Percentiles rank a stretch among this genome's conserved stretches.
Conservation (phyloP, 2,797 vertebrate genomes). For the Mionectes olivaceus region DNA sequence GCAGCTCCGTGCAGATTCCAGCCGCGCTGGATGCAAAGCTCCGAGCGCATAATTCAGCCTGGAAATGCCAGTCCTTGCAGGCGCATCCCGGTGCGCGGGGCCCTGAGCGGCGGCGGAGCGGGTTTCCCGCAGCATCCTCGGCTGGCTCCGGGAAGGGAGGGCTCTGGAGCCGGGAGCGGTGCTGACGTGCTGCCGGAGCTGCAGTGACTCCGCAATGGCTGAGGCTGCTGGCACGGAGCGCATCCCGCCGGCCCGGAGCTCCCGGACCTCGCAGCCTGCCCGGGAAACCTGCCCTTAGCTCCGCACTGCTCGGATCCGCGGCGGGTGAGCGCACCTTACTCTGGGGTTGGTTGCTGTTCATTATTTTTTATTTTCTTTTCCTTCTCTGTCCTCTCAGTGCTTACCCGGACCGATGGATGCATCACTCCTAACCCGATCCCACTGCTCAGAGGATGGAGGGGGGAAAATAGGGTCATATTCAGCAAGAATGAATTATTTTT, state of each 20-base stretch:
- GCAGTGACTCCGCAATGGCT: conserved; percentile 76
- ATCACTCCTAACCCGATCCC: conserved; percentile 10
- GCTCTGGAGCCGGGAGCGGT: background rate
- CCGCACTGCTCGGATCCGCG: background rate
- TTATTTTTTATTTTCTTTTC: background rate
- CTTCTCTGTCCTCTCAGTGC: background rate
- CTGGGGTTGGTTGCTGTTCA: background rate
- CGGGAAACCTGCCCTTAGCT: background rate
- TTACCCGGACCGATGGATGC: conserved; percentile 33
- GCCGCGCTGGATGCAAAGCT: background rate
- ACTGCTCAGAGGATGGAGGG: conserved; percentile 3
- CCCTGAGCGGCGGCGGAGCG: background rate
- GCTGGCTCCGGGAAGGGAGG: background rate
- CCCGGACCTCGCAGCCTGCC: conserved; percentile 30
- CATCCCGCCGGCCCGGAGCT: background rate
- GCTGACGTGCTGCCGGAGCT: conserved; percentile 25
- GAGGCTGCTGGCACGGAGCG: conserved; percentile 66
- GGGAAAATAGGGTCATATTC: background rate
- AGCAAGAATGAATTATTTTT: background rate
- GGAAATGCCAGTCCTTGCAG: background rate
- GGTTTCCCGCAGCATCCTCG: background rate
- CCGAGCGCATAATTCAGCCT: fast-evolving
- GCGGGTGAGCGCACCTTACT: background rate
- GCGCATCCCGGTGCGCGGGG: background rate
- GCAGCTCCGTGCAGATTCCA: background rate